Base-by-base conservation (phyloP, 2,888 invertebrate species). In the Resseliella maxima region DNA sequence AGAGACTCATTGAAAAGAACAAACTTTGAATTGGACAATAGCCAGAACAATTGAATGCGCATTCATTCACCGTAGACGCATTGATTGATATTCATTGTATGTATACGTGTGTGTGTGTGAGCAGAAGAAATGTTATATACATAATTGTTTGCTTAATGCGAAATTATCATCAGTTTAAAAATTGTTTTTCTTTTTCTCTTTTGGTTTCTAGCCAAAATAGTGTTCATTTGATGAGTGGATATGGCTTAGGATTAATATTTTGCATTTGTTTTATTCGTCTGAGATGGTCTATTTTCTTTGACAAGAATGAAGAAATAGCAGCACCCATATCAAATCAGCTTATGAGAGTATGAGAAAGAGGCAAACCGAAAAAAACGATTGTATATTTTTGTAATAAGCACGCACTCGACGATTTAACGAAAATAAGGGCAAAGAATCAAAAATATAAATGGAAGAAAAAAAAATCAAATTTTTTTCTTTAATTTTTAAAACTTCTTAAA, bases 251-350 rank as follows among this genome's bases (percentile, higher is more conserved):
- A 72, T 72, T 72, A 72, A 72, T 21, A 72, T 72, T 72, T 72
- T 72, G 72, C 72, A 72, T 72, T 72, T 72, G 72, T 72, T 72
- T 35, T 72, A 72, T 72, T 72, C 18, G 72, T 35, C 31, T 72
- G 72, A 72, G 72, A 72, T 31, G 8, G 31, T 72, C 15, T 18
- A 72, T 72, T 72, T 31, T 72, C 72, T 72, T 72, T 72, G 72
- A 10, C 31, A 35, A 72, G 35, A 10, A 72, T 72, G 15, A 72
- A 72, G 72, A 72, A 72, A 59, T 5, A 59, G 24, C 59, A 59
- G 24, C 59, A 59, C 24, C n/a, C 59, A 59, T 24, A 24, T 50
- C 46, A n/a, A n/a, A n/a, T 50, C 46, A 50, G 41, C 46, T 18
- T 15, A 50, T 15, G 15, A 6, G 18, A 50, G 18, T 15, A 50